These are phyloP conservation scores for Phytoseiulus persimilis DNA, from an alignment of 2,888 invertebrate species.

Conservation along the genomic window DNA sequence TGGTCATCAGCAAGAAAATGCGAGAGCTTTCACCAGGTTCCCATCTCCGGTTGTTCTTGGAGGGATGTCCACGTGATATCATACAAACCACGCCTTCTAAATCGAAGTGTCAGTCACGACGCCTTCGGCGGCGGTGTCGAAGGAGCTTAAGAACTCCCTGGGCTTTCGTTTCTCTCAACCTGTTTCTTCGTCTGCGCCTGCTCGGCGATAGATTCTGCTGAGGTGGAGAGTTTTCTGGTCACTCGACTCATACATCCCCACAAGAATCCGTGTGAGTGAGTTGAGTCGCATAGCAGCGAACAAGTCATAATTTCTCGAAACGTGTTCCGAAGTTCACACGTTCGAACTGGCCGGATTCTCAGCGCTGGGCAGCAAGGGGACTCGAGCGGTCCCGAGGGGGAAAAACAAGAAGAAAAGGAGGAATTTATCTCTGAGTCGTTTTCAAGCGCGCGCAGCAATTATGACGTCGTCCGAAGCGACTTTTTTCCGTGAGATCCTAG, in stretches of 20 bases:
- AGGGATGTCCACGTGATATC: not conserved
- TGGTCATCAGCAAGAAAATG: not conserved
- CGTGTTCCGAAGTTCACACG: not conserved
- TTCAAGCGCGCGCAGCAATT: not conserved
- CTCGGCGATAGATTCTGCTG: not conserved
- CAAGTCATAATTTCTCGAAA: not conserved
- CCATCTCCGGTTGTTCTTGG: not conserved
- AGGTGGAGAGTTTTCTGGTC: not conserved
- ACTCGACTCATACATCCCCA: not conserved
- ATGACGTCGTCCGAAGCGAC: not conserved
- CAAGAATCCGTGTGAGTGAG: too few species aligned
- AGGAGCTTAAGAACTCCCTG: not conserved
- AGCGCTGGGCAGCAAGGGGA: not conserved
- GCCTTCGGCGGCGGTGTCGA: not conserved
- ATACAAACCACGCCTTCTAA: not conserved
- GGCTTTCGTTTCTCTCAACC: not conserved
- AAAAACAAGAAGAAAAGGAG: not conserved
- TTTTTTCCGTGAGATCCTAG: not conserved
- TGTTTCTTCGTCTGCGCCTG: not conserved
- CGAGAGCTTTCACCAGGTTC: not conserved
- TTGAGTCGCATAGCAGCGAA: not conserved
- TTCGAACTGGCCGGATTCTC: not conserved
- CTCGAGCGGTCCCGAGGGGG: not conserved
- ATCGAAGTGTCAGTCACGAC: not conserved
- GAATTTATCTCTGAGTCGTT: not conserved